Conservation (phyloP, 1,140 invertebrate genomes). For the Nymphalis io region DNA sequence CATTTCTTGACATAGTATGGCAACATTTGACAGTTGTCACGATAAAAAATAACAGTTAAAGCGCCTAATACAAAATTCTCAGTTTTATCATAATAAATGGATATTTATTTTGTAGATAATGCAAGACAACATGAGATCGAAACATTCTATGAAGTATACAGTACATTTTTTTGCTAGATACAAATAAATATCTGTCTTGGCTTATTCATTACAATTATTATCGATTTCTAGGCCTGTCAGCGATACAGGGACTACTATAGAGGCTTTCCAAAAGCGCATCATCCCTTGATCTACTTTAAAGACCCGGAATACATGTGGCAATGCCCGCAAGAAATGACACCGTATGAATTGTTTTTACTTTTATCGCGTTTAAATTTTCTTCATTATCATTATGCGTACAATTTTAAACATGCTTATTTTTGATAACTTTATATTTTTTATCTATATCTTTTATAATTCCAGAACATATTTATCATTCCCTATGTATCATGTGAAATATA, state of each 20-base stretch:
- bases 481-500: constrained; percentile 80
- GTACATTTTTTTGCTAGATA: neutral
- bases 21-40: constrained; percentile 16
- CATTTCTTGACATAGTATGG: neutral
- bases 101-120: constrained; percentile 76
- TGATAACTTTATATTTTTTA: too few species aligned
- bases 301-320: constrained; percentile 76
- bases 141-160: constrained; percentile 79
- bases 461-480: constrained; percentile 81
- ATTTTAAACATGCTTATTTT: too few species aligned
- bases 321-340: constrained; percentile 77
- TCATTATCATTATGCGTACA: too few species aligned
- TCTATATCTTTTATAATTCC: constrained; percentile 36
- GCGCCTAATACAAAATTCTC: constrained; percentile 16
- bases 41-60: neutral
- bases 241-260: constrained; percentile 82
- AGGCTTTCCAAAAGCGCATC: constrained; percentile 76
- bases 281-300: constrained; percentile 81
- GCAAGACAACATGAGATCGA: constrained; percentile 78
- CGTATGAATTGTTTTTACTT: constrained; percentile 55
- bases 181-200: too few species aligned
- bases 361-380: neutral
- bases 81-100: constrained; percentile 41
- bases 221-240: constrained; percentile 71
- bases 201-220: neutral